phyloP scores from a whole-genome alignment of 2,888 invertebrate species.

The Temnothorax rugatulus region DNA sequence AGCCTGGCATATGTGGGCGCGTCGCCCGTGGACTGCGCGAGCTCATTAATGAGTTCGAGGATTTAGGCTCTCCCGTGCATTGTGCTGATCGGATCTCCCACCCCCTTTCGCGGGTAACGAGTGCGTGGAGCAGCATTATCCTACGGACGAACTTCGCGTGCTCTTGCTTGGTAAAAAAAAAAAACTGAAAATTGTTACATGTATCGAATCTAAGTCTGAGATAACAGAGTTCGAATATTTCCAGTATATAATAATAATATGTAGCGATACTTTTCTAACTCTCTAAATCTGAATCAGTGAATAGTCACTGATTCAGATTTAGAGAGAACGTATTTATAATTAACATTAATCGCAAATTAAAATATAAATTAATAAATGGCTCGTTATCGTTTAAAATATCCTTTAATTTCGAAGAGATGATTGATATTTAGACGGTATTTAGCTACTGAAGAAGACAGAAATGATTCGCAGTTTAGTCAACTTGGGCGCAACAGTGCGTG shows the following conservation, averaged over 20 bases:
- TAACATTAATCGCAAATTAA: neutral
- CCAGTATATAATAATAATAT: neutral
- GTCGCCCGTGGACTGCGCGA: slow-evolving; percentile 59
- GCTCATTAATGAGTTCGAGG: slow-evolving; percentile 79
- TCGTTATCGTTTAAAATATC: neutral
- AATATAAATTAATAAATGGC: neutral
- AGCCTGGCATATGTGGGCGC: slow-evolving; percentile 72
- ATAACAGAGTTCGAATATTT: neutral
- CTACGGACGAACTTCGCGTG: slow-evolving; percentile 9
- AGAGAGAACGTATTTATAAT: neutral
- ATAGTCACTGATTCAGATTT: too few species aligned
- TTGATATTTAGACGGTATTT: neutral
- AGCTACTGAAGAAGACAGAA: neutral
- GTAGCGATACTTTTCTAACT: neutral
- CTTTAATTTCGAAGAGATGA: neutral
- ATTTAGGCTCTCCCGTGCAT: slow-evolving; percentile 73
- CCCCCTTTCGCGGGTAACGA: slow-evolving; percentile 42
- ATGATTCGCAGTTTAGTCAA: slow-evolving; percentile 11
- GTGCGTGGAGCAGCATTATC: slow-evolving; percentile 37
- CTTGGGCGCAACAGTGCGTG: slow-evolving; percentile 12
- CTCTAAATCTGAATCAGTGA: too few species aligned
- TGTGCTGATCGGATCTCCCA: slow-evolving; percentile 67
- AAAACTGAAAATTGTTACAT: slow-evolving; percentile 16
- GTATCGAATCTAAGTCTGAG: neutral
- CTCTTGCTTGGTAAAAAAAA: slow-evolving; percentile 39